Percentiles rank a stretch among this genome's conserved stretches.
Evolutionary conservation across 2,113 vertebrate genomes (phyloP).

Genomic region (Nothobranchius furzeri): DNA sequence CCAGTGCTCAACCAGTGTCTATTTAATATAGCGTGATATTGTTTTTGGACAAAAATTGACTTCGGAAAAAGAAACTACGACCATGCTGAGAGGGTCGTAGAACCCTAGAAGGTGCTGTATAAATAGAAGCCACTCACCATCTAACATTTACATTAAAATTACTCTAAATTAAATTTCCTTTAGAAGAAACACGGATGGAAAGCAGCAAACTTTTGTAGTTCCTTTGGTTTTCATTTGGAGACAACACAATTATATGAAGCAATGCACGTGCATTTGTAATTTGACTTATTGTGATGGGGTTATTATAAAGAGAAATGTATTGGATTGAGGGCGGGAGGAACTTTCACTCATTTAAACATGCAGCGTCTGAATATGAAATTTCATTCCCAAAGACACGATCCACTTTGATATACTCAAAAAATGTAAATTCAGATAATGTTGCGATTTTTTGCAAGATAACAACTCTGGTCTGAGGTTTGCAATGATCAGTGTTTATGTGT

Average conservation of each 20-base stretch:
- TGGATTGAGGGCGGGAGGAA: conserved; percentile 20
- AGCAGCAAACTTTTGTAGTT: background rate
- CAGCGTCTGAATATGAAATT: conserved; percentile 51
- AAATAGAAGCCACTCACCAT: no score
- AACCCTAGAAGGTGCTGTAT: no score
- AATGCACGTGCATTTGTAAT: conserved; percentile 24
- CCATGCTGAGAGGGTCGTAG: no score
- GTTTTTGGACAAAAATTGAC: no score
- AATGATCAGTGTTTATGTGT: conserved; percentile 35
- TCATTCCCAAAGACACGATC: conserved; percentile 35
- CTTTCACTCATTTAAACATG: conserved; percentile 60
- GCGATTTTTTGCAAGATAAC: conserved; percentile 41
- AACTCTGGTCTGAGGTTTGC: conserved; percentile 27
- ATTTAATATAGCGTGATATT: no score
- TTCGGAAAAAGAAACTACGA: no score
- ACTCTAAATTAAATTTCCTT: no score
- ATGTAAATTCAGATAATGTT: conserved; percentile 25
- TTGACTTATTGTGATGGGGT: conserved; percentile 5
- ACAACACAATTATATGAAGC: conserved; percentile 27
- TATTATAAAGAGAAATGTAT: conserved; percentile 51
- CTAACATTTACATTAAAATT: no score
- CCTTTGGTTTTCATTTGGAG: conserved; percentile 21
- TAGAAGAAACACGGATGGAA: no score
- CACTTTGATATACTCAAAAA: conserved; percentile 32
- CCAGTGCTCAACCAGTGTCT: no score